Evolutionary conservation across 2,113 vertebrate species (phyloP).

Genomic region (Heteronetta atricapilla): DNA sequence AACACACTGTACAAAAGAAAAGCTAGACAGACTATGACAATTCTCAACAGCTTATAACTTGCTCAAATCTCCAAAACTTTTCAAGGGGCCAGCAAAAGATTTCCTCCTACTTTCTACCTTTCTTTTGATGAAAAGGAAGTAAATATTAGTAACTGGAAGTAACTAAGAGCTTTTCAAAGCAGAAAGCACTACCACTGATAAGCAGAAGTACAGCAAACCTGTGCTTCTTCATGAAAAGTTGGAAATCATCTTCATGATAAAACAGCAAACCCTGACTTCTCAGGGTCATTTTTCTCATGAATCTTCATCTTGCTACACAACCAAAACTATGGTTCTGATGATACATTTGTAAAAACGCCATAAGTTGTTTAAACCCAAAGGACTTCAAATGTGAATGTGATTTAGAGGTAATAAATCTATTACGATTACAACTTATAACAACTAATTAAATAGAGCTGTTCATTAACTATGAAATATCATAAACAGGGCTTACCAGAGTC

Average conservation of each 20-base stretch:
- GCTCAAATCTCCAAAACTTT: neutral
- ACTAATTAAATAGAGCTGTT: neutral
- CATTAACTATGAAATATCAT: neutral
- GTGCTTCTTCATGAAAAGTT: neutral
- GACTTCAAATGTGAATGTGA: neutral
- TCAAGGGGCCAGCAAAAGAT: neutral
- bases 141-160: neutral
- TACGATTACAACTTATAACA: neutral
- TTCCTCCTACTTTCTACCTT: neutral
- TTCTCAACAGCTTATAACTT: slow-evolving; percentile 10
- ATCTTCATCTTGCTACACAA: neutral
- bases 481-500: neutral
- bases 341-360: neutral
- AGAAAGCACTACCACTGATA: neutral
- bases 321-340: neutral
- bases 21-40: slow-evolving; percentile 36
- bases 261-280: neutral
- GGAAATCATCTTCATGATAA: neutral
- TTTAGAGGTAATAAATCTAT: slow-evolving; percentile 11
- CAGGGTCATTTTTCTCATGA: neutral
- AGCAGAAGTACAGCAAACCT: neutral
- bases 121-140: neutral
- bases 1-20: slow-evolving; percentile 59
- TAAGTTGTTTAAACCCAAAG: neutral
- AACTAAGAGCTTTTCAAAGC: neutral